These are phyloP conservation scores for Myotis daubentonii DNA, from an alignment of 2,797 vertebrate species.

Conservation along the genomic window DNA sequence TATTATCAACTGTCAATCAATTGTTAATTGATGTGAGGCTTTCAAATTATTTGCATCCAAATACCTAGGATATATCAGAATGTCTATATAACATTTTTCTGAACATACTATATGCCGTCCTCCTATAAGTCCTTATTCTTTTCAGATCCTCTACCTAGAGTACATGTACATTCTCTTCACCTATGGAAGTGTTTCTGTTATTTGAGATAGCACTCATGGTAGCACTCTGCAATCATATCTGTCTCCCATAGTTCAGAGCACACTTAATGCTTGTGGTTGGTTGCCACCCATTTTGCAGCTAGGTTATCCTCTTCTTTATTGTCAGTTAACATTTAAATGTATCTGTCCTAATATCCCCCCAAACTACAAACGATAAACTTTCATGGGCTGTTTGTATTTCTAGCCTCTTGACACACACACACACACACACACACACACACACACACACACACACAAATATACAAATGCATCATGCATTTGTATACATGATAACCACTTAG, in stretches of 20 bases:
- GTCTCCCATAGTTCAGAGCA: neutral
- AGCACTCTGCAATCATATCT: neutral
- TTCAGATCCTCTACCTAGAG: neutral
- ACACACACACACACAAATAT: too few species aligned
- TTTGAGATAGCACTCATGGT: neutral
- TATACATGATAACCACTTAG: neutral
- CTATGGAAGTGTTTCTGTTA: neutral
- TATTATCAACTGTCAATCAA: neutral
- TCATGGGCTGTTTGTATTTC: neutral
- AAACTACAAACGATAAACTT: neutral
- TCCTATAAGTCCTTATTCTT: neutral
- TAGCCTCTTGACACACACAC: neutral
- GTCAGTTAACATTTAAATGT: neutral
- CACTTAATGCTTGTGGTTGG: neutral
- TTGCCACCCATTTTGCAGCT: neutral
- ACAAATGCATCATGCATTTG: too few species aligned
- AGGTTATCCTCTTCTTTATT: neutral
- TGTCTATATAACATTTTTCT: neutral
- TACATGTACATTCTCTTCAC: neutral
- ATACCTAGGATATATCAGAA: neutral
- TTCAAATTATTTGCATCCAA: neutral
- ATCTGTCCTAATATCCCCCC: neutral
- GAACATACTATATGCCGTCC: neutral
- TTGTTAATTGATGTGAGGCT: neutral
- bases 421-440: neutral